Conservation (phyloP, 2,888 invertebrate species). For the Subacronicta megacephala region DNA sequence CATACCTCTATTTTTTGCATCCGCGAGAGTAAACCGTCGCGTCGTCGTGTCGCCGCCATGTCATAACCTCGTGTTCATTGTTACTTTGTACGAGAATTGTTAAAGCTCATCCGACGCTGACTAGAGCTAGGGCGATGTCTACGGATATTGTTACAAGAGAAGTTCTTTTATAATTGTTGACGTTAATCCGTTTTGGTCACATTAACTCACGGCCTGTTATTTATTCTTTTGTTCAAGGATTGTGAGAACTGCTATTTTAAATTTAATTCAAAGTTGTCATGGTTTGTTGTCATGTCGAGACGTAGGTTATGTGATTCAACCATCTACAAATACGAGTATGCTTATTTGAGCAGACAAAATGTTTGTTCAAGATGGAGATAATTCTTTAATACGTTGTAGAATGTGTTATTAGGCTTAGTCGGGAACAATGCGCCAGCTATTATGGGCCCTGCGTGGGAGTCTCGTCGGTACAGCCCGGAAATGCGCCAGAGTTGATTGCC, state of each 20-base stretch:
- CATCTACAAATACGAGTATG: constrained; percentile 8
- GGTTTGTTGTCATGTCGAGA: constrained; percentile 15
- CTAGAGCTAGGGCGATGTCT: constrained; percentile 32
- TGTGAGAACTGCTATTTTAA: constrained; percentile 22
- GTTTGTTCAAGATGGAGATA: constrained; percentile 36
- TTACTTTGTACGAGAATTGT: constrained; percentile 55
- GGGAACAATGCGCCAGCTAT: constrained; percentile 61
- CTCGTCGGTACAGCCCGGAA: constrained; percentile 44
- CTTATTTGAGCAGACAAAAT: constrained; percentile 8
- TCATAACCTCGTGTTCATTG: constrained; percentile 58
- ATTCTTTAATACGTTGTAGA: constrained; percentile 40
- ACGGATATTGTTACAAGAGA: constrained; percentile 43
- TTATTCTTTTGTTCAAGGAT: constrained; percentile 52
- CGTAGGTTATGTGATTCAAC: constrained; percentile 10
- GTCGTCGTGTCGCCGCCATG: constrained; percentile 40
- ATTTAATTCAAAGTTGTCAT: constrained; percentile 21
- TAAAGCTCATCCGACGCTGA: constrained; percentile 51
- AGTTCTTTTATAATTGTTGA: constrained; percentile 68
- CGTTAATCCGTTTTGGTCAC: constrained; percentile 76
- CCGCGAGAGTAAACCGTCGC: constrained; percentile 49
- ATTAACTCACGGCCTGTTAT: constrained; percentile 70
- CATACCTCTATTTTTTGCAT: constrained; percentile 55
- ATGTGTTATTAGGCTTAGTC: constrained; percentile 47
- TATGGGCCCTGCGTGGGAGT: constrained; percentile 57
- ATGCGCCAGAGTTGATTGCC: constrained; percentile 49